phyloP scores from a whole-genome alignment of 2,888 invertebrate genomes.

The Agriopis leucophaearia region DNA sequence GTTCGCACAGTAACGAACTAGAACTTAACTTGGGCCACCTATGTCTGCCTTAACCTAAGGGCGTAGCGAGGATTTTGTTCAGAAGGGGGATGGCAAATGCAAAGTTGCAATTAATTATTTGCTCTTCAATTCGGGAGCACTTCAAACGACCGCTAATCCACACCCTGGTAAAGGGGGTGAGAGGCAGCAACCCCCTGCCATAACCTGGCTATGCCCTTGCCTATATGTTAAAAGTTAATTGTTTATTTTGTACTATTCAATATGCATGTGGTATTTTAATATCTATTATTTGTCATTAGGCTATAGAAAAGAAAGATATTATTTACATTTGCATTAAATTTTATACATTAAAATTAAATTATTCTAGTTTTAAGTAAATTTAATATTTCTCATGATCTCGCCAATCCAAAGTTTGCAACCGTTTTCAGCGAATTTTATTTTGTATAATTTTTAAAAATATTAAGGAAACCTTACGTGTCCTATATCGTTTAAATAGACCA shows the following conservation, averaged over 20 bases:
- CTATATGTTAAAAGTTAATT: not conserved
- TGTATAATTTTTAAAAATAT: not conserved
- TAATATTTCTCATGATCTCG: constrained; percentile 25
- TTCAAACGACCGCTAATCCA: no score
- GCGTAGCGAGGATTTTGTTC: no score
- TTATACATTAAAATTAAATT: not conserved
- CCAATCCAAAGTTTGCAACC: constrained; percentile 19
- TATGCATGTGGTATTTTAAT: not conserved
- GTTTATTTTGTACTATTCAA: not conserved
- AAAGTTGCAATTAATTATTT: no score
- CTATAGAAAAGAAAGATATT: constrained; percentile 11
- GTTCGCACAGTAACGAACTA: not conserved
- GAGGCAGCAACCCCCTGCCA: no score
- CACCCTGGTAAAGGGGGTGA: no score
- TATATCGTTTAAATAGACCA: constrained; percentile 13
- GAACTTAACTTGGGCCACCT: not conserved
- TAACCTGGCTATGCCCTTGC: not conserved
- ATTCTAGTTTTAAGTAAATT: constrained; percentile 20
- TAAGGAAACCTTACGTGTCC: not conserved
- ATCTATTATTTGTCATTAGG: not conserved
- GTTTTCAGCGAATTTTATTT: constrained; percentile 9
- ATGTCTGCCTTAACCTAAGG: no score
- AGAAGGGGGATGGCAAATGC: no score
- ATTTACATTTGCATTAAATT: constrained; percentile 14
- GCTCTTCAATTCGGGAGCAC: no score